Conservation (phyloP, 1,140 invertebrate species). For the Propsilocerus akamusi region DNA sequence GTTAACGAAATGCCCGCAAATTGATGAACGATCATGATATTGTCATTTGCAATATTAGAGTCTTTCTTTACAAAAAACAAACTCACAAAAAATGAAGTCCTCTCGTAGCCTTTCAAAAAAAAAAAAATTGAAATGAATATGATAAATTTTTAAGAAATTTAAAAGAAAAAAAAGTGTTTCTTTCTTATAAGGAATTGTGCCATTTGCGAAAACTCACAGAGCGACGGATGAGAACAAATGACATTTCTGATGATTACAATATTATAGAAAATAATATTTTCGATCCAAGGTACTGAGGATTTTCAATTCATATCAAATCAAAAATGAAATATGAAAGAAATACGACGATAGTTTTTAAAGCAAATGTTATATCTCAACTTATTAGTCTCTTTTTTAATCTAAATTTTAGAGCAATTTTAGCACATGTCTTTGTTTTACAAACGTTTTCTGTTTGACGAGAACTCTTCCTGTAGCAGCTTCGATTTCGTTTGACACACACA, state of each 20-base stretch:
- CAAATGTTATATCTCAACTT: not conserved
- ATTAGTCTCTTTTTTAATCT: not conserved
- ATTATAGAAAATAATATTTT: too few relatives aligned
- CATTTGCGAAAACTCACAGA: not conserved
- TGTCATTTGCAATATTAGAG: too few relatives aligned
- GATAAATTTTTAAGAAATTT: not conserved
- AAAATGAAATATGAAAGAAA: not conserved
- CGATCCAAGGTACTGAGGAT: not conserved
- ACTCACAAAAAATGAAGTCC: too few relatives aligned
- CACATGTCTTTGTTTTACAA: too few relatives aligned
- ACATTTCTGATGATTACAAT: not conserved
- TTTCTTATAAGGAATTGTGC: too few relatives aligned
- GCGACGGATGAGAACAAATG: not conserved
- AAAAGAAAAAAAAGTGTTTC: not conserved
- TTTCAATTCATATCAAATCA: conserved; percentile 2
- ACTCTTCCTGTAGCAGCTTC: not conserved
- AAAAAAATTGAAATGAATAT: not conserved
- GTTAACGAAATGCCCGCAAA: too few relatives aligned
- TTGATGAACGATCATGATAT: too few relatives aligned
- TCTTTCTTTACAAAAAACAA: too few relatives aligned
- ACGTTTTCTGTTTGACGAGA: not conserved
- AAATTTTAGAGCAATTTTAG: conserved; percentile 1
- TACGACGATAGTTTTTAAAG: not conserved
- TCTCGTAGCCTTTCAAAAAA: not conserved
- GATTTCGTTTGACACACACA: too few relatives aligned